Evolutionary conservation across 2,113 vertebrate species (phyloP), one percentile per base, ranked within the genome.

Genomic region (Cephalopterus ornatus): DNA sequence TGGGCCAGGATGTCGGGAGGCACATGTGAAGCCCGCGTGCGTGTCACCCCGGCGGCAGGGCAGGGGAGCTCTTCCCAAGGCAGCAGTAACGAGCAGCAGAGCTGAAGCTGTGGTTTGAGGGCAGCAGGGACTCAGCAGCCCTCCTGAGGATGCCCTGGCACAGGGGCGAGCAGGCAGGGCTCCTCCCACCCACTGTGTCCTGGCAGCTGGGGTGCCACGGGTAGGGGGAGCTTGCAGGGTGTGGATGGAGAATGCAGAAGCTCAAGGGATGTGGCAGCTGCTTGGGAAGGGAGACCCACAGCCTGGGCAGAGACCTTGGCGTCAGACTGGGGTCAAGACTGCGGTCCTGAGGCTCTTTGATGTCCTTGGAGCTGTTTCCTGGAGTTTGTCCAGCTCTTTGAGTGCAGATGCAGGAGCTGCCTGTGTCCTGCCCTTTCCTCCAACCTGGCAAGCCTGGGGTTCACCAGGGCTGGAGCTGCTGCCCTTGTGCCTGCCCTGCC

Each of bases 211-310:
- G 7, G 17, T 39, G 71, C 16, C 1, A 2, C 0, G 3, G 50
- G 30, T 2, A n/a, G 5, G 0, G 0, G 39, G 66, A 46, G 12
- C 18, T 66, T 13, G 27, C n/a, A 12, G 53, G 26, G 9, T 33
- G n/a, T 27, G 35, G 33, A 22, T 55, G 33, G 41, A 79, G 39
- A 32, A 2, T 6, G 15, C 23, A 47, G 47, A 5, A 58, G 37
- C 49, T 66, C 39, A 33, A 4, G 20, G 39, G 37, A 67, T 79
- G 49, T 22, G 55, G 55, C 28, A 83, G 49, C 27, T 1, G 1
- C 56, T 14, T 27, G 14, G 21, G 32, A 73, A 76, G 23, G 27
- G 41, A 42, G 33, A 59, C 41, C 52, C 39, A 37, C 9, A 30
- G 49, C 44, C 63, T 8, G 1, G 78, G 8, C 49, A 81, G 42